Conservation (phyloP, 2,888 invertebrate genomes). For the Acleris laterana region DNA sequence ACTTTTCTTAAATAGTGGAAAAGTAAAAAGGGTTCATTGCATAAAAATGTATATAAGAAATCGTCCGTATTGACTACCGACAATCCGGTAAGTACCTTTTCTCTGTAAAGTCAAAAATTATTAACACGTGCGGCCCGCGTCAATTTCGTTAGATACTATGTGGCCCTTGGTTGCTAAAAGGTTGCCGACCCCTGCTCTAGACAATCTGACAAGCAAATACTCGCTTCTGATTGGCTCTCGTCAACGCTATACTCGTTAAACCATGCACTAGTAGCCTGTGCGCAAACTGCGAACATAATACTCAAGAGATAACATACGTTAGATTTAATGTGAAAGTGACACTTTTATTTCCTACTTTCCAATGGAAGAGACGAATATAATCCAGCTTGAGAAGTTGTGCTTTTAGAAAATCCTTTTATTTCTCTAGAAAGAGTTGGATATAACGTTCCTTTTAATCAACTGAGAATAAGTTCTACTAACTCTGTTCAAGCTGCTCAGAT, state of each 20-base stretch:
- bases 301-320: constrained; percentile 3
- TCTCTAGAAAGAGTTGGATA: neutral
- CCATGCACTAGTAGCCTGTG: neutral
- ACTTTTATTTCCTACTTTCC: constrained; percentile 16
- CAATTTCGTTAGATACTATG: no score
- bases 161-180: no score
- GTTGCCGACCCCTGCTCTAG: neutral
- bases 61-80: no score
- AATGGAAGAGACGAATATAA: constrained; percentile 15
- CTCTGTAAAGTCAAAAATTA: no score
- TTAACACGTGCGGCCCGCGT: no score
- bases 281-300: neutral
- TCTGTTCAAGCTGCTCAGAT: neutral
- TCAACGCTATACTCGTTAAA: neutral
- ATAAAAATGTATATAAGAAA: no score
- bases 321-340: constrained; percentile 15
- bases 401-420: constrained; percentile 2
- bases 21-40: no score
- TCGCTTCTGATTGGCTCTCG: neutral
- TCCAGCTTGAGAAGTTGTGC: neutral
- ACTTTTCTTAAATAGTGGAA: no score
- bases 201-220: neutral
- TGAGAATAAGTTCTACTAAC: neutral
- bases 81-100: no score
- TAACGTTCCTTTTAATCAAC: constrained; percentile 8